Base-by-base conservation (phyloP, 2,888 invertebrate genomes). In the Leucophora obtusa region DNA sequence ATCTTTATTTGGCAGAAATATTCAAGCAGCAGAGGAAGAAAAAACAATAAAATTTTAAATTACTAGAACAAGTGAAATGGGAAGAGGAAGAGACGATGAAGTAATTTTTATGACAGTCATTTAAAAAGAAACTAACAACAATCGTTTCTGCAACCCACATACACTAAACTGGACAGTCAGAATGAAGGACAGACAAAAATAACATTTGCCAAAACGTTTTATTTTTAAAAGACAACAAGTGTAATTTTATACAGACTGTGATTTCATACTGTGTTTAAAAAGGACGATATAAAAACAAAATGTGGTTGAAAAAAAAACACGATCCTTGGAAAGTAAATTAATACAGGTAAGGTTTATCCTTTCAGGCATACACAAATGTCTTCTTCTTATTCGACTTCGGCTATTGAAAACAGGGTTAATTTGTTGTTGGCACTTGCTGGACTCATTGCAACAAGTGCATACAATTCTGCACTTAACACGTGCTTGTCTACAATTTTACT, bases 1-100 rank as follows among this genome's bases (percentile, higher is more conserved):
- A 70, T 74, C 66, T 51, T 62, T 66, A 66, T 81, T 81, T 77
- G 77, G 77, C 77, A 77, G 73, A 76, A 77, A 76, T 38, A 38
- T 38, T 11, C 38, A 38, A 9, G n/a, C 1, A 35, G 9, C 3
- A 35, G 14, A 10, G 11, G 38, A 79, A 53, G 21, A 47, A 28
- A 63, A 63, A 15, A 63, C 33, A 60, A 68, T 74, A 68, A 53
- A 38, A 74, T 65, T 50, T 47, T 58, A 38, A 62, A 65, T 51
- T 15, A 18, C 65, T 51, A n/a, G 17, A 73, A 66, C 72, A 65
- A 77, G 72, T 79, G 79, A 28, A 71, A 58, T 77, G 62, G 60
- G 68, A 14, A 59, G 47, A 43, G 69, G 76, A 38, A 14, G 7
- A 28, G 43, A 68, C 38, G 51, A 59, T 38, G n/a, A 51, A 8